Evolutionary conservation across 2,797 vertebrate genomes (phyloP), one percentile per base, ranked within the genome.

Genomic region (Apodemus agrarius): DNA sequence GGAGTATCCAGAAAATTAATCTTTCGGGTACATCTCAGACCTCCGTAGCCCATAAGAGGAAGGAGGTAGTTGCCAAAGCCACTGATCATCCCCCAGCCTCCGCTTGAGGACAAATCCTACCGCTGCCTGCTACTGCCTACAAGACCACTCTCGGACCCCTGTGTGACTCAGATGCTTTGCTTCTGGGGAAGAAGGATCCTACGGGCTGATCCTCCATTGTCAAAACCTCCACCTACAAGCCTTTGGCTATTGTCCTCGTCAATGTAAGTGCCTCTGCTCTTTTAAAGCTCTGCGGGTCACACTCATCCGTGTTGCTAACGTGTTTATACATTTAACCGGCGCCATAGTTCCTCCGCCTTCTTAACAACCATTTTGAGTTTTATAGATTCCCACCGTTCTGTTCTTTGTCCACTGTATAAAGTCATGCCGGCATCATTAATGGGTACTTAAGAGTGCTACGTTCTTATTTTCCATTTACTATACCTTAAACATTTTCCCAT

Each of bases 401-500:
- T 19, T 37, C 61, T 97, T 89, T 95, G 19, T 91, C 59, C 76
- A 90, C 31, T 31, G 63, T 2, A 79, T 16, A 90, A 49, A 87
- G 79, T 87, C 80, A 87, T 57, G 80, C 52, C 61, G 49, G 54
- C 95, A 40, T 76, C 85, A 90, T 93, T 65, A 92, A 97, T 40
- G n/a, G 95, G 17, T 87, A 84, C 65, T 81, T 82, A 40, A 89
- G 83, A 97, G 91, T 74, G 84, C 95, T 88, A 7, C 40, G 81
- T 94, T 96, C 69, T 80, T 92, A 80, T 63, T 87, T 85, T 87
- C 80, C 54, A 94, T 22, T 93, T 95, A 91, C 67, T 78, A 74
- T 72, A 79, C 72, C 84, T 96, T 87, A 96, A 96, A 90, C 59
- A 96, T 89, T 89, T 93, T 95, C 52, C 83, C 83, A 81, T 52